A percentile compares a stretch with the other conserved stretches of the same genome.
Evolutionary conservation across 2,888 invertebrate genomes (phyloP).

Genomic region (Nephrocerus scutellatus): DNA sequence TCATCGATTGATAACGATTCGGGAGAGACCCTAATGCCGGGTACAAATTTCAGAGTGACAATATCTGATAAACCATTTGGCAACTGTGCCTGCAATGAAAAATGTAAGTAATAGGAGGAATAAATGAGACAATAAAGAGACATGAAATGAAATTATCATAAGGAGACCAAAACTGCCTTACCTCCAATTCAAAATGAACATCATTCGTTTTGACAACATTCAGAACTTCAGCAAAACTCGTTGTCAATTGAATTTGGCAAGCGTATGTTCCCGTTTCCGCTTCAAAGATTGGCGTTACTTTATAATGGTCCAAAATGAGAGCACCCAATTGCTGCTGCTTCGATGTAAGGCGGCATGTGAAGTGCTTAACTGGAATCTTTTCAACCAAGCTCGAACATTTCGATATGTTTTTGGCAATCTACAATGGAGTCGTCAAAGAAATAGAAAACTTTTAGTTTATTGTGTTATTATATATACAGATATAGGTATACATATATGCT

Average conservation of each 20-base stretch:
- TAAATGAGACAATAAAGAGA: conserved; percentile 7
- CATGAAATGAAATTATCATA: conserved; percentile 7
- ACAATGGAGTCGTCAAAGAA: conserved; percentile 7
- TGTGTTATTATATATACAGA: conserved; percentile 1
- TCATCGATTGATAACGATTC: conserved; percentile 34
- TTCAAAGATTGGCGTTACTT: conserved; percentile 39
- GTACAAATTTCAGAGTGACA: conserved; percentile 42
- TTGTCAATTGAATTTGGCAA: conserved; percentile 39
- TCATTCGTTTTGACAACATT: conserved; percentile 39
- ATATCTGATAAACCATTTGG: conserved; percentile 39
- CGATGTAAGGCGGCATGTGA: conserved; percentile 38
- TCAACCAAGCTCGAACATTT: conserved; percentile 38
- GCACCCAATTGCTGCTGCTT: conserved; percentile 34
- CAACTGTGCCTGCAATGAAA: conserved; percentile 34
- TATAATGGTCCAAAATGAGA: conserved; percentile 38
- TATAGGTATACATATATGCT: not conserved
- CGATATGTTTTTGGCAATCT: conserved; percentile 44
- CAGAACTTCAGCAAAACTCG: conserved; percentile 38
- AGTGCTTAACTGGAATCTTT: conserved; percentile 34
- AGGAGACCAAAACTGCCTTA: conserved; percentile 20
- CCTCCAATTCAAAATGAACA: conserved; percentile 43
- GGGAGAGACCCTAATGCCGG: conserved; percentile 41
- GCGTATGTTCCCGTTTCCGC: conserved; percentile 37
- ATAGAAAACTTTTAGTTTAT: not conserved
- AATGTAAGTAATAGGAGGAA: conserved; percentile 4